Evolutionary conservation across 2,797 vertebrate genomes (phyloP).

Genomic region (Labeo calbasu): DNA sequence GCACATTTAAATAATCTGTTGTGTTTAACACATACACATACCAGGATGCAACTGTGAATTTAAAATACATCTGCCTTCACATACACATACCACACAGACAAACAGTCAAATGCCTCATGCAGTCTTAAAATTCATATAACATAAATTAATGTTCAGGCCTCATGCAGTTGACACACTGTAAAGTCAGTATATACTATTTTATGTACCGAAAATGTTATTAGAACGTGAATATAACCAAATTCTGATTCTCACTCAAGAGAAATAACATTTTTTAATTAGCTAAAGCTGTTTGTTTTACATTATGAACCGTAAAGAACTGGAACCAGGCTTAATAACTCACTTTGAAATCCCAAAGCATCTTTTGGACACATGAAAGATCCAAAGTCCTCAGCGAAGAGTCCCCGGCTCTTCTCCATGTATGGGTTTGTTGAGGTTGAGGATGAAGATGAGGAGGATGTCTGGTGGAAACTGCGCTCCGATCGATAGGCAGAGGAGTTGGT

Average conservation of each 20-base stretch:
- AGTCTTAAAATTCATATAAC: neutral
- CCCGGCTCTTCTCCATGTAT: conserved; percentile 90
- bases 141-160: conserved; percentile 7
- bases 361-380: conserved; percentile 89
- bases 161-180: neutral
- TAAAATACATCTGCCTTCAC: neutral
- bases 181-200: neutral
- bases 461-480: conserved; percentile 86
- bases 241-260: neutral
- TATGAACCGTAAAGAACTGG: conserved; percentile 25
- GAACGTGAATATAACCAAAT: neutral
- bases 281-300: neutral
- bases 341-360: conserved; percentile 86
- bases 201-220: neutral
- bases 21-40: conserved; percentile 7
- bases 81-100: conserved; percentile 28
- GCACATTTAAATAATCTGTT: conserved; percentile 57
- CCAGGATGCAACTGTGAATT: neutral
- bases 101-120: neutral
- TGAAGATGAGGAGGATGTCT: conserved; percentile 70
- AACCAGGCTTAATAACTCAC: conserved; percentile 75
- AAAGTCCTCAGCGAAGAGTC: conserved; percentile 87
- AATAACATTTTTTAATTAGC: neutral
- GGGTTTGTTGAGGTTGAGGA: conserved; percentile 76
- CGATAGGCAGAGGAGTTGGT: conserved; percentile 85